Conservation (phyloP, 2,797 vertebrate genomes). For the Denticeps clupeoides region DNA sequence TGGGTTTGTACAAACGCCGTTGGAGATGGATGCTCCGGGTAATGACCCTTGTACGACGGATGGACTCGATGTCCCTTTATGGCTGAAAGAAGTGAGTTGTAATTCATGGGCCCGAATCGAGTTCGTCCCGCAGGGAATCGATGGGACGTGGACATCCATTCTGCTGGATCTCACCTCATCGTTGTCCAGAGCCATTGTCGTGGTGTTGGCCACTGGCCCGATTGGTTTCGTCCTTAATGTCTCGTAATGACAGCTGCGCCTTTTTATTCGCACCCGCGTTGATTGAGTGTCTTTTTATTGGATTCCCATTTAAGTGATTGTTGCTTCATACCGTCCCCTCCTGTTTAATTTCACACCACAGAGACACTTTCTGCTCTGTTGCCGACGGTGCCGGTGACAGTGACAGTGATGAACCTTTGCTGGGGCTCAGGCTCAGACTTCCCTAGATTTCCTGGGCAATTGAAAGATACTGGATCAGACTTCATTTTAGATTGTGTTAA, state of each 20-base stretch:
- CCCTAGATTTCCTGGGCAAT: too few species aligned
- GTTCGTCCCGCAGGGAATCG: slow-evolving; percentile 13
- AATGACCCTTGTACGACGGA: slow-evolving; percentile 28
- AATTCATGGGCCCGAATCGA: slow-evolving; percentile 22
- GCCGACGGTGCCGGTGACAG: background rate
- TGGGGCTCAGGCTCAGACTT: background rate
- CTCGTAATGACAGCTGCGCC: slow-evolving; percentile 23
- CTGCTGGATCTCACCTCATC: slow-evolving; percentile 20
- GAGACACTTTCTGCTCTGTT: slow-evolving; percentile 27
- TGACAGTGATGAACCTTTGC: slow-evolving; percentile 18
- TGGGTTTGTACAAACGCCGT: slow-evolving; percentile 27
- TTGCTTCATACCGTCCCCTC: slow-evolving; percentile 21
- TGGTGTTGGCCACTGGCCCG: slow-evolving; percentile 6
- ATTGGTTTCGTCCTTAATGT: slow-evolving; percentile 18
- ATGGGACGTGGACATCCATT: slow-evolving; percentile 7
- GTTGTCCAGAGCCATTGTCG: slow-evolving; percentile 13
- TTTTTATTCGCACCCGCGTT: slow-evolving; percentile 19
- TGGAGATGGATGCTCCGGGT: slow-evolving; percentile 20
- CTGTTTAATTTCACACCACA: slow-evolving; percentile 34
- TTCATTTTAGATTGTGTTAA: too few species aligned
- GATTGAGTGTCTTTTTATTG: slow-evolving; percentile 32
- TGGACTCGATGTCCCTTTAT: slow-evolving; percentile 28
- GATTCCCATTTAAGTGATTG: slow-evolving; percentile 29
- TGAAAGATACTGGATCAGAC: too few species aligned
- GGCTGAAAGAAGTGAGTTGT: slow-evolving; percentile 24